Percentiles rank a stretch among this genome's conserved stretches.
Conservation (phyloP, 2,888 invertebrate species). For the Dascillus cervinus region DNA sequence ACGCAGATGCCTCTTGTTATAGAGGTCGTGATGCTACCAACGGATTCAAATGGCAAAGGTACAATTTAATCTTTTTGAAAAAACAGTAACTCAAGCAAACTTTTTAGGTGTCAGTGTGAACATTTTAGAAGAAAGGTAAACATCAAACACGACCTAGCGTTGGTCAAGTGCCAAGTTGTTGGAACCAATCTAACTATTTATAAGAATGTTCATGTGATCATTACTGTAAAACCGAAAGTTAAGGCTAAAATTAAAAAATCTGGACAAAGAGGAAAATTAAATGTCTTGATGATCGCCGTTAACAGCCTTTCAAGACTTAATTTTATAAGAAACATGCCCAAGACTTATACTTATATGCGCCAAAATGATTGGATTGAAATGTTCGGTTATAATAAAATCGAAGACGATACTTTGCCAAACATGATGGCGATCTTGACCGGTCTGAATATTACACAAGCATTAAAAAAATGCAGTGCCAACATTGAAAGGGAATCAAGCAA, state of each 20-base stretch:
- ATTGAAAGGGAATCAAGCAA: slow-evolving; percentile 54
- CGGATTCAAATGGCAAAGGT: too few relatives aligned
- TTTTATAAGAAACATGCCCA: slow-evolving; percentile 66
- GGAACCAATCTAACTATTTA: slow-evolving; percentile 37
- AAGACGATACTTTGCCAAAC: slow-evolving; percentile 87
- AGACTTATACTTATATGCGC: slow-evolving; percentile 60
- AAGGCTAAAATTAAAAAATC: slow-evolving; percentile 36
- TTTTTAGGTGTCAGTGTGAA: too few relatives aligned
- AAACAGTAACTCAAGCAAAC: too few relatives aligned
- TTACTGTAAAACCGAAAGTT: slow-evolving; percentile 44
- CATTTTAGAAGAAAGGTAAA: slow-evolving; percentile 37
- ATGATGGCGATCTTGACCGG: slow-evolving; percentile 77
- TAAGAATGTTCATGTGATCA: slow-evolving; percentile 50
- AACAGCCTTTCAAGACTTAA: slow-evolving; percentile 80
- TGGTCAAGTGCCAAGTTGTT: slow-evolving; percentile 44
- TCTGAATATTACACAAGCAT: slow-evolving; percentile 40
- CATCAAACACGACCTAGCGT: slow-evolving; percentile 43
- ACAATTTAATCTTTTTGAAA: too few relatives aligned
- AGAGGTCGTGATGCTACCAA: too few relatives aligned
- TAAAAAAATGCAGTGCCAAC: slow-evolving; percentile 45
- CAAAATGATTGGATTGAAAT: slow-evolving; percentile 42
- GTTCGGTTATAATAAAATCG: slow-evolving; percentile 54
- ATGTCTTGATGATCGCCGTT: slow-evolving; percentile 73
- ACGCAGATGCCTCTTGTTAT: too few relatives aligned
- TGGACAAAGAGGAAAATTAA: slow-evolving; percentile 40